Evolutionary conservation across 2,888 invertebrate genomes (phyloP).

Genomic region (Antheraea assamensis): DNA sequence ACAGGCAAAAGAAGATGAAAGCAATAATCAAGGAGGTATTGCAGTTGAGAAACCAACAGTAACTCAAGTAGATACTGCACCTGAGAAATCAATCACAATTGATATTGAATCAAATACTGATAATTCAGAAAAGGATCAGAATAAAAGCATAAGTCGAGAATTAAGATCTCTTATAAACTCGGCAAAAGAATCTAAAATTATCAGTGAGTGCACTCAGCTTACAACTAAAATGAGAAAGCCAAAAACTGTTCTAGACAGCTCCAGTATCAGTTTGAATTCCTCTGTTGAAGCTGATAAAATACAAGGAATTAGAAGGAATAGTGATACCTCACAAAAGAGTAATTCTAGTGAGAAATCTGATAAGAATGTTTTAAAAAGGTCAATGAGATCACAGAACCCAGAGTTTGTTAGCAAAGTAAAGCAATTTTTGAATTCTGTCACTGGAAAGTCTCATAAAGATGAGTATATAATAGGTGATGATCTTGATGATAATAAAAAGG

Average conservation of each 20-base stretch:
- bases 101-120: conserved; percentile 55
- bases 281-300: conserved; percentile 63
- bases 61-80: conserved; percentile 33
- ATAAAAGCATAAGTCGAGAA: conserved; percentile 79
- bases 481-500: conserved; percentile 37
- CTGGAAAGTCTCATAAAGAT: conserved; percentile 57
- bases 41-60: conserved; percentile 44
- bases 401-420: conserved; percentile 84
- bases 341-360: conserved; percentile 69
- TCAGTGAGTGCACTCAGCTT: conserved; percentile 82
- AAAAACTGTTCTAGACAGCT: conserved; percentile 68
- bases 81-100: conserved; percentile 53
- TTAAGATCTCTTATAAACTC: conserved; percentile 84
- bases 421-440: conserved; percentile 82
- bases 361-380: conserved; percentile 61
- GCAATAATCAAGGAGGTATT: conserved; percentile 33
- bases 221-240: conserved; percentile 76
- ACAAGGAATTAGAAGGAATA: conserved; percentile 55
- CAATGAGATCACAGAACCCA: conserved; percentile 84
- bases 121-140: conserved; percentile 63
- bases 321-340: conserved; percentile 63
- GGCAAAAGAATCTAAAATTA: conserved; percentile 86
- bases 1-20: conserved; percentile 28
- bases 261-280: conserved; percentile 68
- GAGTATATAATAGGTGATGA: conserved; percentile 57